Conservation (phyloP, 2,113 vertebrate genomes). For the Salminus brasiliensis region DNA sequence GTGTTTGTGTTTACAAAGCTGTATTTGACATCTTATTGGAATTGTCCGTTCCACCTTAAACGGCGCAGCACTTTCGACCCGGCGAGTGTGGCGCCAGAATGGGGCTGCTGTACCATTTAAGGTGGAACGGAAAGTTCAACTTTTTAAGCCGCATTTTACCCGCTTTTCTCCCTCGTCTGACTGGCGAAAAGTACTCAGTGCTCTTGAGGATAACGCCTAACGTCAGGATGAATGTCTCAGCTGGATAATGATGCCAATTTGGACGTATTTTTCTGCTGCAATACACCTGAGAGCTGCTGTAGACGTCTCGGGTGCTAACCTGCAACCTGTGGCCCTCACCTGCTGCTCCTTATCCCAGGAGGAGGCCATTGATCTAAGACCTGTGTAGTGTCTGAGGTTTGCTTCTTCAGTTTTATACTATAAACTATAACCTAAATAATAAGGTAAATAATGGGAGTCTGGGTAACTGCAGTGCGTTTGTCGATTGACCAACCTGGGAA, state of each 20-base stretch:
- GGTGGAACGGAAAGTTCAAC: neutral
- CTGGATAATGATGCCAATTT: neutral
- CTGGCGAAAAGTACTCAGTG: neutral
- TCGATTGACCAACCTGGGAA: too few relatives aligned
- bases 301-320: slow-evolving; percentile 15
- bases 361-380: too few relatives aligned
- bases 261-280: neutral
- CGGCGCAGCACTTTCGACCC: neutral
- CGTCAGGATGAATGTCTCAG: too few relatives aligned
- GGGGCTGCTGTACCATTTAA: neutral
- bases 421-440: too few relatives aligned
- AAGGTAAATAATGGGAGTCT: too few relatives aligned
- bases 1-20: too few relatives aligned
- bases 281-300: neutral
- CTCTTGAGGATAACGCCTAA: too few relatives aligned
- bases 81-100: too few relatives aligned
- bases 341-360: neutral
- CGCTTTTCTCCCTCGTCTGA: neutral
- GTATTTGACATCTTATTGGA: neutral
- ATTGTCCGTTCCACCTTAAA: slow-evolving; percentile 12
- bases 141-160: neutral
- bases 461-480: too few relatives aligned
- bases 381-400: too few relatives aligned
- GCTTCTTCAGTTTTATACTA: too few relatives aligned
- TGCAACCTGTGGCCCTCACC: neutral